Base-by-base conservation (phyloP, 2,888 invertebrate genomes). In the Hirtodrosophila cameraria region DNA sequence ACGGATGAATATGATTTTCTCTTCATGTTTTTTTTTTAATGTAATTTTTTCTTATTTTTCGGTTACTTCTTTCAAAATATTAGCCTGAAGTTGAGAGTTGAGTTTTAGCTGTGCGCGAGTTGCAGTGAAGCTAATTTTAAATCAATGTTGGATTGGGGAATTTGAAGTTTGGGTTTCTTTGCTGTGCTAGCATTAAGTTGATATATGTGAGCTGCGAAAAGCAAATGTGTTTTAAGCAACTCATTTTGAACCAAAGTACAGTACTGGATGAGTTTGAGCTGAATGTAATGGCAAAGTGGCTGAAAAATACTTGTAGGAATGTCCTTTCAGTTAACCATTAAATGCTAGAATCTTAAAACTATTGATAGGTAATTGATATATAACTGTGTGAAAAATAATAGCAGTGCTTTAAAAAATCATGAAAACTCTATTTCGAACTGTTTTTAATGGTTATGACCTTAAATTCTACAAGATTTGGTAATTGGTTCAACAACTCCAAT, bases 111-210 rank as follows among this genome's bases (percentile, higher is more conserved):
- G 76, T 67, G 43, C 41, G 60, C 83, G 79, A 59, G 46, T n/a
- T 76, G 83, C 75, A 75, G 65, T 58, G 73, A 82, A 72, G 65
- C 78, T 82, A 82, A 78, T 78, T 78, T 78, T 72, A 82, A 66
- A 80, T 75, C 83, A 79, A 82, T 68, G 64, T 69, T 60, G 15
- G 75, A 57, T 58, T 74, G 36, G 62, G 38, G 36, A 46, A 65
- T 49, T 57, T 58, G 33, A 39, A 20, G 12, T 7, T 7, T 11
- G 27, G 27, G 27, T 5, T 3, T 36, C 18, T 8, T 12, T 38
- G 33, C 38, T 55, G 33, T 18, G 7, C 20, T 18, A 8, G 25
- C 35, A 28, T 20, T 35, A 46, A 39, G 20, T 33, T 18, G 27
- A n/a, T n/a, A 46, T 39, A 39, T 39, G 31, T 16, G 57, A 6